Evolutionary conservation across 1,140 invertebrate genomes (phyloP), one percentile per base, ranked within the genome.

Genomic region (Calliphora vicina): DNA sequence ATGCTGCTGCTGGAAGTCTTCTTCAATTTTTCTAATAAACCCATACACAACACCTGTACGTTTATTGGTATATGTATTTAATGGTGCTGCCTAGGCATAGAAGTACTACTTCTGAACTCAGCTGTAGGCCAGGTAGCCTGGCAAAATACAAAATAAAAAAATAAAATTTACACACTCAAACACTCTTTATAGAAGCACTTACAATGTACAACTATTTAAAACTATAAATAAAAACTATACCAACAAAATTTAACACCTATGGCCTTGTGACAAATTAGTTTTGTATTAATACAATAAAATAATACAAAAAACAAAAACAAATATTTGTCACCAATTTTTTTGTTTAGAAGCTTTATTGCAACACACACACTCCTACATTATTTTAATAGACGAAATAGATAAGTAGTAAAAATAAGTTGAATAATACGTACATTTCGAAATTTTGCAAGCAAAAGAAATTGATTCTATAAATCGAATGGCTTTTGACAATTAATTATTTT

Each of bases 231-330:
- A 74, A n/a, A 78, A 25, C n/a, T 78, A 42, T 42, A 26, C 71
- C 12, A 74, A 23, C 72, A 27, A 74, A 74, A 74, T 23, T 78
- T 45, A 78, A 78, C 74, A 78, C 20, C 35, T 10, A 15, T 78
- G 74, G 74, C 74, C 74, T 78, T 78, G 74, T 78, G 74, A 45
- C 20, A 45, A 42, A 78, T 78, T 43, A 78, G 25, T 23, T 67
- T 57, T 57, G 74, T 78, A 43, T 45, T 43, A 45, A 43, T 43
- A 35, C 29, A 35, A 76, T 42, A 17, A n/a, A n/a, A 74, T 17
- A 57, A 57, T 57, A 57, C 15, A 67, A 67, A 67, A 67, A 67
- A 67, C 2, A 67, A 67, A 67, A 67, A 4, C 2, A 23, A 25
- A 23, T 67, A 67, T 23, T 45, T 78, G 42, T 78, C 74, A 78